Evolutionary conservation across 2,797 vertebrate genomes (phyloP), one percentile per base, ranked within the genome.

Genomic region (Danionella dracula): DNA sequence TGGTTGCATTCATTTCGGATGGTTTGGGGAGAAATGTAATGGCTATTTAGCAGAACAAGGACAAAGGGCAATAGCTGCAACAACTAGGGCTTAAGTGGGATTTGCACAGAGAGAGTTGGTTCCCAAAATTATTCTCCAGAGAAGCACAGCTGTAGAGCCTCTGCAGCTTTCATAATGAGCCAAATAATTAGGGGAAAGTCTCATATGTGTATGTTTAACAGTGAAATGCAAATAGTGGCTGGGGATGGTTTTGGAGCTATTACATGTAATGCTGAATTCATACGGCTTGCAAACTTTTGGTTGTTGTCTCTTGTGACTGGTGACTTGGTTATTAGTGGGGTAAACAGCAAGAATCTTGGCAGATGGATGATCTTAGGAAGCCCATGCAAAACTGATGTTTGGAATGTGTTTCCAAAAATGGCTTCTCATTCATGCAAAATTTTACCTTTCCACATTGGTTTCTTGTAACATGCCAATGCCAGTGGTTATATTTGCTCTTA

Each of bases 21-120:
- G 76, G 74, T 74, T 73, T 72, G 62, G 54, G 63, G 74, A 41
- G 70, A 75, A 78, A 76, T 81, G 69, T 74, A 74, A 76, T 75
- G 17, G 75, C 68, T 80, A 84, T 85, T 84, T 81, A 83, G 71
- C 53, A 45, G 72, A 58, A 66, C 65, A 62, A 66, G 76, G 70
- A 82, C 69, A 82, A 79, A 83, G 62, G 69, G 76, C 70, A 59
- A 71, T 57, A 41, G 19, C 64, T 71, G 61, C 63, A 81, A 78
- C 70, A 73, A 82, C 81, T 81, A 80, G 73, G 72, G 78, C 75
- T 85, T 81, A 63, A 77, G 66, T 78, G 70, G 73, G 78, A 74
- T 80, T 83, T 82, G 71, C 46, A 63, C 54, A 62, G 68, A 74
- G 59, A 54, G 78, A 54, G 56, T 77, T 69, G 66, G 74, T 66